Percentiles rank a stretch among this genome's conserved stretches.
Conservation (phyloP, 2,797 vertebrate species). For the Hydrolagus colliei region DNA sequence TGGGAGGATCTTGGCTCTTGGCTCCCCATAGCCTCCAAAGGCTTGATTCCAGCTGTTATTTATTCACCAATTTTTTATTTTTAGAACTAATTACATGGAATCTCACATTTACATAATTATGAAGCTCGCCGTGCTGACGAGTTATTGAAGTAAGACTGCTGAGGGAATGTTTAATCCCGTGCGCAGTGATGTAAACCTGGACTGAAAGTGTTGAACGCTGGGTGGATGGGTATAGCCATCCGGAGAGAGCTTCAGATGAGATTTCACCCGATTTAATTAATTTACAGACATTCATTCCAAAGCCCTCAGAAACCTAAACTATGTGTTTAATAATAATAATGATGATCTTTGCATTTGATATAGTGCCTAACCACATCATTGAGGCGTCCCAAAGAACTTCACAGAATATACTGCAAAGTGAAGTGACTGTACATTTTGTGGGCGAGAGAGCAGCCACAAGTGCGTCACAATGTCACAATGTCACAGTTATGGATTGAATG, state of each 20-base stretch:
- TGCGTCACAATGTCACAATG: too few species aligned
- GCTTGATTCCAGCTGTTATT: neutral
- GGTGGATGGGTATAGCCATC: neutral
- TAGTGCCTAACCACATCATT: too few species aligned
- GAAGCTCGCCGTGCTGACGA: neutral
- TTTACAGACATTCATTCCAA: neutral
- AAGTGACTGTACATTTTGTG: too few species aligned
- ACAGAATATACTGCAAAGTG: too few species aligned
- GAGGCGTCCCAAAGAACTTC: too few species aligned
- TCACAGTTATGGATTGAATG: too few species aligned
- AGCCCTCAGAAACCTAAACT: neutral
- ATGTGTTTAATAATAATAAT: too few species aligned
- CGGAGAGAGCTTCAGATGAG: conserved; percentile 1
- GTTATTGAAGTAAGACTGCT: conserved; percentile 16
- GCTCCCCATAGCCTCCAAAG: neutral
- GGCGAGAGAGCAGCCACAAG: too few species aligned
- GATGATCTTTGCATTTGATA: too few species aligned
- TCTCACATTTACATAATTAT: conserved; percentile 19
- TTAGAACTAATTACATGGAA: conserved; percentile 7
- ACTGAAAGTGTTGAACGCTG: neutral
- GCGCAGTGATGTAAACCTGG: conserved; percentile 7
- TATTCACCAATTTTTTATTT: conserved; percentile 5
- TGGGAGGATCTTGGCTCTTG: neutral
- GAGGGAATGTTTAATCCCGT: neutral
- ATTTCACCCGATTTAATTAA: conserved; percentile 22